A percentile compares a stretch with the other conserved stretches of the same genome.
These are phyloP conservation scores for Anoplophora glabripennis DNA, from an alignment of 1,140 invertebrate genomes.

Conservation along the genomic window DNA sequence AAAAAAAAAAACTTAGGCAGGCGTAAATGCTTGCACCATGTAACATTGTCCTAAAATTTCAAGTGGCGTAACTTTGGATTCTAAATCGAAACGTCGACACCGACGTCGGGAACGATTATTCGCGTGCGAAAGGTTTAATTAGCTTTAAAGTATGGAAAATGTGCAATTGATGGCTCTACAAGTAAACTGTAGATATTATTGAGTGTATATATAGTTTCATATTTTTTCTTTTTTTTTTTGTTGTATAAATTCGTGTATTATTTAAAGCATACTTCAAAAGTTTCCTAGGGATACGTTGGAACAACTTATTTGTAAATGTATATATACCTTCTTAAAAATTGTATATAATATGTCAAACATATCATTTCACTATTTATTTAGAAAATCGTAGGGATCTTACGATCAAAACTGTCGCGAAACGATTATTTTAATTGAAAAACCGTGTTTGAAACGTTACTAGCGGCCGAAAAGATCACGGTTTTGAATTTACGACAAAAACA, in stretches of 20 bases:
- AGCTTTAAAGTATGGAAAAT: slow-evolving; percentile 18
- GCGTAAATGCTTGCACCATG: too few relatives aligned
- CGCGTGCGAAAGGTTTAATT: background rate
- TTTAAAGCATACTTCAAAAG: slow-evolving; percentile 7
- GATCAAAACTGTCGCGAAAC: too few relatives aligned
- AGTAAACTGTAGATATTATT: slow-evolving; percentile 29
- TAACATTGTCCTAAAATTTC: too few relatives aligned
- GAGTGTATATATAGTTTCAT: slow-evolving; percentile 27
- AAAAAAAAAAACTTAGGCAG: too few relatives aligned
- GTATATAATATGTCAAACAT: slow-evolving; percentile 31
- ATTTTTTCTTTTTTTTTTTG: slow-evolving; percentile 14
- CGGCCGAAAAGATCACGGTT: too few relatives aligned
- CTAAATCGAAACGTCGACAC: too few relatives aligned
- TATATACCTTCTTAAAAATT: slow-evolving; percentile 19
- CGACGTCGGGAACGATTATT: too few relatives aligned
- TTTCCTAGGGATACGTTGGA: slow-evolving; percentile 1
- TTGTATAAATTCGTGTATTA: slow-evolving; percentile 16
- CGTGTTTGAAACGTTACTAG: too few relatives aligned
- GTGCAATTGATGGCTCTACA: slow-evolving; percentile 28
- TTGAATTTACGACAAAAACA: too few relatives aligned
- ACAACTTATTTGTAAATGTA: slow-evolving; percentile 22
- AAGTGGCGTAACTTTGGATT: too few relatives aligned
- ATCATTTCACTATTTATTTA: slow-evolving; percentile 30
- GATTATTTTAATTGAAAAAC: too few relatives aligned
- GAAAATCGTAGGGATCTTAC: slow-evolving; percentile 8